Conservation (phyloP, 2,113 vertebrate species). For the Anguilla japonica region DNA sequence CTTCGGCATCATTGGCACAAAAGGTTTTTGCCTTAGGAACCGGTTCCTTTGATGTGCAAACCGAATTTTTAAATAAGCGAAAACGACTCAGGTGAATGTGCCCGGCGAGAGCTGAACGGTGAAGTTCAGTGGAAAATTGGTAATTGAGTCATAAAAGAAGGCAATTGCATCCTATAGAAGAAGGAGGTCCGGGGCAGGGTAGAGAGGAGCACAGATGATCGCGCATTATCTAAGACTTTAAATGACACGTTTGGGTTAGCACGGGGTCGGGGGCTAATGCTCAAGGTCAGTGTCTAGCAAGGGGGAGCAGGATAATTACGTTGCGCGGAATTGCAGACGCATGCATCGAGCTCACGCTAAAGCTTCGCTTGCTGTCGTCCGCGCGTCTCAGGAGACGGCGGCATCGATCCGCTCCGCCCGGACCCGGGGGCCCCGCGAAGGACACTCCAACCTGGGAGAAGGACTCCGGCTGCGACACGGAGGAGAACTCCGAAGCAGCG, state of each 20-base stretch:
- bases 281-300: not conserved
- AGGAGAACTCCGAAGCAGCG: constrained; percentile 57
- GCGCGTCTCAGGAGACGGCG: constrained; percentile 37
- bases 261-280: not conserved
- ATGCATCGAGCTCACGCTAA: not conserved
- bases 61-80: constrained; percentile 15
- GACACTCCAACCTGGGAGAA: constrained; percentile 51
- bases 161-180: not conserved
- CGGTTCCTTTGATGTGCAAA: constrained; percentile 22
- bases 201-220: not conserved
- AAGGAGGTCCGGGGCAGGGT: not conserved
- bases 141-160: constrained; percentile 12
- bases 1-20: constrained; percentile 9
- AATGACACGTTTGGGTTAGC: not conserved
- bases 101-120: not conserved
- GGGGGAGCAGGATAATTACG: not conserved
- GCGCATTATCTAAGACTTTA: not conserved
- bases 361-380: not conserved
- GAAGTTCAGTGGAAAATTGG: not conserved
- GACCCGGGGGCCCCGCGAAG: constrained; percentile 47
- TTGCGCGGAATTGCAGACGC: not conserved
- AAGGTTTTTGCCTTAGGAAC: constrained; percentile 34
- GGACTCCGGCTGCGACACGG: constrained; percentile 72
- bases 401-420: constrained; percentile 36
- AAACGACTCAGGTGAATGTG: not conserved